These are phyloP conservation scores for Lottia scabra DNA, from an alignment of 2,888 invertebrate genomes.

Conservation along the genomic window DNA sequence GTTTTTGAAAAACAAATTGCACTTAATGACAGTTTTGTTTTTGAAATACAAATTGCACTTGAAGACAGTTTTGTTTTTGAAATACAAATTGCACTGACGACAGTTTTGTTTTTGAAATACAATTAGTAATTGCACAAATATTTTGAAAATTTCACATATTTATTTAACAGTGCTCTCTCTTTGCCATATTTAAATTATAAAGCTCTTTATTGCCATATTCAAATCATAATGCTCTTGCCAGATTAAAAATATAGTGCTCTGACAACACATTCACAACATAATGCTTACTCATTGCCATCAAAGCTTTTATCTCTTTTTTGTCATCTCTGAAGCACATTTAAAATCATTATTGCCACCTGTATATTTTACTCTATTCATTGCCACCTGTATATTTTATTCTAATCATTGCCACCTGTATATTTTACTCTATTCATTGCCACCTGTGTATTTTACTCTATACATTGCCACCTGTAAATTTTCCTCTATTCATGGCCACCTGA, in stretches of 20 bases:
- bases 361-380: slow-evolving; percentile 31
- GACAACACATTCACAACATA: not conserved
- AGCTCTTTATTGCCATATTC: too few relatives aligned
- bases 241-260: not conserved
- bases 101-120: too few relatives aligned
- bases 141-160: too few relatives aligned
- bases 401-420: slow-evolving; percentile 43
- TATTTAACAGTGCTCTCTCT: too few relatives aligned
- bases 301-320: not conserved
- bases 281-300: not conserved
- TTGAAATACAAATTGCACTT: too few relatives aligned
- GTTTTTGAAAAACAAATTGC: too few relatives aligned
- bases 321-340: not conserved
- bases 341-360: slow-evolving; percentile 48
- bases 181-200: too few relatives aligned
- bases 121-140: too few relatives aligned
- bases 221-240: too few relatives aligned
- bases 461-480: slow-evolving; percentile 37
- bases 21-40: too few relatives aligned
- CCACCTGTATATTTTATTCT: slow-evolving; percentile 49
- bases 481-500: slow-evolving; percentile 37
- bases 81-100: too few relatives aligned
- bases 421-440: slow-evolving; percentile 36
- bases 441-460: slow-evolving; percentile 53
- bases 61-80: too few relatives aligned